Conservation (phyloP, 2,888 invertebrate species). For the Aspidiotus destructor region DNA sequence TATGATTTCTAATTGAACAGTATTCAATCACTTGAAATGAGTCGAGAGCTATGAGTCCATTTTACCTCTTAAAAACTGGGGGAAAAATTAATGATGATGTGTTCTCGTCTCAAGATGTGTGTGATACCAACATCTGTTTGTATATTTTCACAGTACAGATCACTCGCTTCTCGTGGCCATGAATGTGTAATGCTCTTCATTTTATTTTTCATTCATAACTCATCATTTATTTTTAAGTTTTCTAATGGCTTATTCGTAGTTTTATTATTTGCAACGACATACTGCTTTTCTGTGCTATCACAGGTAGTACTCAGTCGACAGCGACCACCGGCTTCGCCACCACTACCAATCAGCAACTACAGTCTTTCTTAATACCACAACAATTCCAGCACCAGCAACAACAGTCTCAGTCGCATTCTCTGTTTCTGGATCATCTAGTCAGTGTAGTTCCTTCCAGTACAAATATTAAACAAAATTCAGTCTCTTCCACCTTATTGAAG, state of each 20-base stretch:
- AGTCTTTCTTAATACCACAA: constrained; percentile 27
- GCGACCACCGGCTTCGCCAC: constrained; percentile 16
- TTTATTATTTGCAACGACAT: constrained; percentile 11
- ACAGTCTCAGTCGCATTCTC: constrained; percentile 15
- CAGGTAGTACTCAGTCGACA: constrained; percentile 14
- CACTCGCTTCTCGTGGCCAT: too few relatives aligned
- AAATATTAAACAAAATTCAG: constrained; percentile 21
- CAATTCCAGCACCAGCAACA: constrained; percentile 16
- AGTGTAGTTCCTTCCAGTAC: constrained; percentile 11
- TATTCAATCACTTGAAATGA: too few relatives aligned
- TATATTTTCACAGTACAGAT: too few relatives aligned
- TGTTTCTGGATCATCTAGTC: constrained; percentile 30
- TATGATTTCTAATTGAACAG: too few relatives aligned
- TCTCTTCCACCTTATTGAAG: constrained; percentile 11
- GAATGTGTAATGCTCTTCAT: too few relatives aligned
- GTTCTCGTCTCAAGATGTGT: too few relatives aligned
- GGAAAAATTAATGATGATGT: too few relatives aligned
- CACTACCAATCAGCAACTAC: constrained; percentile 20
- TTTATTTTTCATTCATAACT: background rate
- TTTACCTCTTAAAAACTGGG: too few relatives aligned
- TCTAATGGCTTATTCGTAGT: constrained; percentile 8
- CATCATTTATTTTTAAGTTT: background rate
- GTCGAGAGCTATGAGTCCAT: too few relatives aligned
- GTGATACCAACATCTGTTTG: too few relatives aligned
- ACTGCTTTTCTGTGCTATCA: constrained; percentile 9